Conservation (phyloP, 1,140 invertebrate genomes). For the Drosophila miranda region DNA sequence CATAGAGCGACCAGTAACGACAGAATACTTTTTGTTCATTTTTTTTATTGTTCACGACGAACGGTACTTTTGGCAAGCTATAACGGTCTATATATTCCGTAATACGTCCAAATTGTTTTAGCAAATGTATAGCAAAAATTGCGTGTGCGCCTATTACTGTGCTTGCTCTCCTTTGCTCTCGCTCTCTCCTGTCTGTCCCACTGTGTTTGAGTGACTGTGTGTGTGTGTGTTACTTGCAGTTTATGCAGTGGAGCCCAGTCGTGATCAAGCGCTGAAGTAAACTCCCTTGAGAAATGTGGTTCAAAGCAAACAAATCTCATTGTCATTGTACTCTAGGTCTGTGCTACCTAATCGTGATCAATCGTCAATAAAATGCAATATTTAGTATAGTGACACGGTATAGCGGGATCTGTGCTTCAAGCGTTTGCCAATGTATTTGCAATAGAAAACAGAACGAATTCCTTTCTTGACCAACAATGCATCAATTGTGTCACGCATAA, state of each 20-base stretch:
- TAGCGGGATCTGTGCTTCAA: too few species aligned
- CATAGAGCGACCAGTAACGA: slow-evolving; percentile 1
- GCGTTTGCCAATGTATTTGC: too few species aligned
- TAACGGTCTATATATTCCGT: slow-evolving; percentile 33
- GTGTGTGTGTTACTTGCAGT: slow-evolving; percentile 32
- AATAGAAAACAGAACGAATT: too few species aligned
- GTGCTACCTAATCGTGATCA: too few species aligned
- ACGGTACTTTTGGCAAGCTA: slow-evolving; percentile 35
- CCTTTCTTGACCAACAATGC: neutral
- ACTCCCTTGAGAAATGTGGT: too few species aligned
- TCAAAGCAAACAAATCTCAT: too few species aligned
- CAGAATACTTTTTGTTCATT: slow-evolving; percentile 19
- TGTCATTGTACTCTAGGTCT: too few species aligned
- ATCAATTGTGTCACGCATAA: slow-evolving; percentile 27
- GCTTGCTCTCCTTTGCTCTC: slow-evolving; percentile 1
- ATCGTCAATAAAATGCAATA: too few species aligned
- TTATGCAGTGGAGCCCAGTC: slow-evolving; percentile 27
- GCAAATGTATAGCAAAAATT: slow-evolving; percentile 18
- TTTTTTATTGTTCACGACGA: slow-evolving; percentile 14
- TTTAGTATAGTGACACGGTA: too few species aligned
- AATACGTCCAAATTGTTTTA: slow-evolving; percentile 42
- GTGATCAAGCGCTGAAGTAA: slow-evolving; percentile 8
- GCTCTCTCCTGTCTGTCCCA: neutral
- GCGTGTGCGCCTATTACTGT: slow-evolving; percentile 9
- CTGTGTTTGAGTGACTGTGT: slow-evolving; percentile 4